These are phyloP conservation scores for Drosophila helvetica DNA, from an alignment of 2,888 invertebrate genomes.

Conservation along the genomic window DNA sequence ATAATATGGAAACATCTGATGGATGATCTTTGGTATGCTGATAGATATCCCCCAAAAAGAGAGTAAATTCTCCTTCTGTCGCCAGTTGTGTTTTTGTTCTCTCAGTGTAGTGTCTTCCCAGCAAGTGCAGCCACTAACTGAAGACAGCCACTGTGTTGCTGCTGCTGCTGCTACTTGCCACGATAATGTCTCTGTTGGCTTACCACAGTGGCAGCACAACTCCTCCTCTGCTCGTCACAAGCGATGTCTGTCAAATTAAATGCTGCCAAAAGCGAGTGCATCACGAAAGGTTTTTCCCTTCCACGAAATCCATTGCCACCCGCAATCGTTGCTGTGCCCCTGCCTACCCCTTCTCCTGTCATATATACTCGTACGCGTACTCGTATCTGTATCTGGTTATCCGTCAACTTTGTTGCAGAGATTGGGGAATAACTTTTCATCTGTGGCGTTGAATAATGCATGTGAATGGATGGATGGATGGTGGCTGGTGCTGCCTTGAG, in stretches of 20 bases:
- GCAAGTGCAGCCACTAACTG: conserved; percentile 9
- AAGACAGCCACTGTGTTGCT: conserved; percentile 7
- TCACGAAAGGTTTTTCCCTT: conserved; percentile 25
- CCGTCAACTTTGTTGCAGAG: conserved; percentile 16
- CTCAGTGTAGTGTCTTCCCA: neutral
- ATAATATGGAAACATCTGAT: no score
- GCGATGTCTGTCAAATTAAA: conserved; percentile 36
- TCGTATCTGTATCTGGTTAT: conserved; percentile 37
- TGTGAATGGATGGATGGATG: conserved; percentile 12
- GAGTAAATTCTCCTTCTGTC: neutral
- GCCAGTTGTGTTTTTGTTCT: neutral
- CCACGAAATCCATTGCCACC: conserved; percentile 42
- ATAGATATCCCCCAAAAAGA: no score
- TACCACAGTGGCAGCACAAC: conserved; percentile 1
- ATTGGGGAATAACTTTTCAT: conserved; percentile 19
- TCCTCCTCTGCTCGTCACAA: conserved; percentile 20
- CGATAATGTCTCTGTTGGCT: conserved; percentile 40
- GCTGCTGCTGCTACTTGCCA: neutral
- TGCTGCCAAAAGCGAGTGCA: conserved; percentile 19
- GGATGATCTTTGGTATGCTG: no score
- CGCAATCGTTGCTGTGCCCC: neutral
- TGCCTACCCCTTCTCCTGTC: neutral
- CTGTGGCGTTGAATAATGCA: conserved; percentile 42
- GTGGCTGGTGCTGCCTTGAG: conserved; percentile 6
- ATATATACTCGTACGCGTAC: conserved; percentile 24